Evolutionary conservation across 2,888 invertebrate genomes (phyloP).

Genomic region (Homarus gammarus): DNA sequence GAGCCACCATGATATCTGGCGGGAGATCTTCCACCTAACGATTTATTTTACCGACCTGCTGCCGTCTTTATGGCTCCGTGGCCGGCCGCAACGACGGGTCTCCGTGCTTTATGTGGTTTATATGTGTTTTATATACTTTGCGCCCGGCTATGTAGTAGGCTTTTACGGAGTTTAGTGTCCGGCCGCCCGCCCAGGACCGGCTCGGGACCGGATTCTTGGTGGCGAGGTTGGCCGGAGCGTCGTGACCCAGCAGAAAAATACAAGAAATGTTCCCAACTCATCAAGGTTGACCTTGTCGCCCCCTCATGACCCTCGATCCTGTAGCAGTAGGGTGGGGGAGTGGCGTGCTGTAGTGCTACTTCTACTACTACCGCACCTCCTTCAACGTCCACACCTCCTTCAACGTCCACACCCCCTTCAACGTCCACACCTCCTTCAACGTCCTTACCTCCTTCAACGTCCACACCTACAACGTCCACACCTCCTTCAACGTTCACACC

Average conservation of each 20-base stretch:
- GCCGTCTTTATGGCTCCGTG: slow-evolving; percentile 22
- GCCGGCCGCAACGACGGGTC: not conserved
- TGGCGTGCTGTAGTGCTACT: too few relatives aligned
- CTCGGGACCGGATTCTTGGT: slow-evolving; percentile 25
- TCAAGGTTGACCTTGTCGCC: not conserved
- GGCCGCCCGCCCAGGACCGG: not conserved
- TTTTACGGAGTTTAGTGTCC: slow-evolving; percentile 34
- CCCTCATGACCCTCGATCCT: too few relatives aligned
- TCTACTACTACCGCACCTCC: too few relatives aligned
- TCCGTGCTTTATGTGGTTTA: slow-evolving; percentile 30
- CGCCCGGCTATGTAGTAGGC: slow-evolving; percentile 19
- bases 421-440: too few relatives aligned
- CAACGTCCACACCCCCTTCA: too few relatives aligned
- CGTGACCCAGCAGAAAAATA: slow-evolving; percentile 10
- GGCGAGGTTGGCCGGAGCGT: not conserved
- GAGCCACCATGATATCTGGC: slow-evolving; percentile 17
- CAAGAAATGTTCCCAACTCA: not conserved
- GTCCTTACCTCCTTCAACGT: too few relatives aligned
- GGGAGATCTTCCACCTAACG: not conserved
- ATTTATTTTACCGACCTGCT: slow-evolving; percentile 29
- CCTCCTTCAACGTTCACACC: too few relatives aligned
- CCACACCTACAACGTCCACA: too few relatives aligned
- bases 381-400: too few relatives aligned
- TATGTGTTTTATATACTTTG: slow-evolving; percentile 21
- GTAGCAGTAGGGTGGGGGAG: too few relatives aligned